Base-by-base conservation (phyloP, 2,888 invertebrate species). In the Chloromyia formosa region DNA sequence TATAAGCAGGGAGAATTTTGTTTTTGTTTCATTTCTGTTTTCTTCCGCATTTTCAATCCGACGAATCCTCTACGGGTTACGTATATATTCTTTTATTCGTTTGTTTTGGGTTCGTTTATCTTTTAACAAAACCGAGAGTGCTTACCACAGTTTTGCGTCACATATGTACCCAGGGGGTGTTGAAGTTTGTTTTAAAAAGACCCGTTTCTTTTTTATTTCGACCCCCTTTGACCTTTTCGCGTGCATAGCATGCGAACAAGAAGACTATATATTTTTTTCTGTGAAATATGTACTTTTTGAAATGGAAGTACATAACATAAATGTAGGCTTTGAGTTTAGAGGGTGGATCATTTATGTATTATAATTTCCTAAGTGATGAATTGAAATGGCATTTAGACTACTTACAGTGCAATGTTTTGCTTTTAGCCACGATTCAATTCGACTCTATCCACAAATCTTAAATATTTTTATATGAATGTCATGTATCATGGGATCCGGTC, bases 1-100 rank as follows among this genome's bases (percentile, higher is more conserved):
- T 42, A 7, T 35, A 35, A 35, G 27, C 27, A 35, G 27, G 27
- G 27, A 35, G 27, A 2, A 10, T 60, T 60, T 23, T 27, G 10
- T 60, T 60, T 18, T 71, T 16, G 14, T 69, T 53, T 69, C 23
- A 16, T 54, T 54, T 69, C 54, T 27, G 40, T 40, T 56, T 20
- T 23, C 71, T 71, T 35, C 27, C 27, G 27, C 27, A 54, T 54
- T 54, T 69, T 69, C 54, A 54, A 69, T 69, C 54, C 23, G 54
- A 16, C 18, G 40, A 58, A 71, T 20, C 35, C 71, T 71, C 71
- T 42, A 71, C 40, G 71, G 71, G 71, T 40, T 71, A 58, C 66
- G 35, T 16, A 35, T 35, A 35, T 7, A 16, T 40, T 62, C 40
- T 22, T 61, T 61, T 62, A 66, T 42, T 66, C 66, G 66, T 66